Evolutionary conservation across 2,797 vertebrate genomes (phyloP).

Genomic region (Acridotheres tristis): DNA sequence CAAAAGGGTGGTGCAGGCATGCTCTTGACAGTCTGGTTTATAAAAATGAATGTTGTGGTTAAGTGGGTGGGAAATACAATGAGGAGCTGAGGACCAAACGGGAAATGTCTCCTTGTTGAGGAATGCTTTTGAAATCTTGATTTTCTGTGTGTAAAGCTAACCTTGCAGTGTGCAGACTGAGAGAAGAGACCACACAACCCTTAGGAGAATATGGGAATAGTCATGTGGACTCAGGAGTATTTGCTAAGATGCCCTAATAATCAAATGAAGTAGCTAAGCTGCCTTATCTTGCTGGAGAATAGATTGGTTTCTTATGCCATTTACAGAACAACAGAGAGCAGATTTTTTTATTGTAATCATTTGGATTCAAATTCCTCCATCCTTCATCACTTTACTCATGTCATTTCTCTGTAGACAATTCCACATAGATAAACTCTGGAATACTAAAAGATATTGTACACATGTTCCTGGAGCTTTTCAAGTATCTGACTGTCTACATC

Average conservation of each 20-base stretch:
- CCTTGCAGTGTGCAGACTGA: not conserved
- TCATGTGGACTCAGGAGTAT: not conserved
- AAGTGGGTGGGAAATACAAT: conserved; percentile 14
- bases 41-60: conserved; percentile 24
- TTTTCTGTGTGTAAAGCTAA: not conserved
- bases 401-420: not conserved
- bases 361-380: not conserved
- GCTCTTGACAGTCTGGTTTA: not conserved
- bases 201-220: not conserved
- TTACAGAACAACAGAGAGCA: not conserved
- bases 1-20: conserved; percentile 3
- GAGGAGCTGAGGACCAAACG: not conserved
- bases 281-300: not conserved
- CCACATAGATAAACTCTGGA: not conserved
- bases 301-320: not conserved
- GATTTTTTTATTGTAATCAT: not conserved
- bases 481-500: not conserved
- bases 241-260: not conserved
- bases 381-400: not conserved
- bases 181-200: not conserved
- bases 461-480: not conserved
- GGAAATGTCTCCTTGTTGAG: not conserved
- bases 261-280: not conserved
- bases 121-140: not conserved
- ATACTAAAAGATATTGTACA: not conserved